Percentiles rank a stretch among this genome's conserved stretches.
These are phyloP conservation scores for Apocheima hispidaria DNA, from an alignment of 2,888 invertebrate species.

Conservation along the genomic window DNA sequence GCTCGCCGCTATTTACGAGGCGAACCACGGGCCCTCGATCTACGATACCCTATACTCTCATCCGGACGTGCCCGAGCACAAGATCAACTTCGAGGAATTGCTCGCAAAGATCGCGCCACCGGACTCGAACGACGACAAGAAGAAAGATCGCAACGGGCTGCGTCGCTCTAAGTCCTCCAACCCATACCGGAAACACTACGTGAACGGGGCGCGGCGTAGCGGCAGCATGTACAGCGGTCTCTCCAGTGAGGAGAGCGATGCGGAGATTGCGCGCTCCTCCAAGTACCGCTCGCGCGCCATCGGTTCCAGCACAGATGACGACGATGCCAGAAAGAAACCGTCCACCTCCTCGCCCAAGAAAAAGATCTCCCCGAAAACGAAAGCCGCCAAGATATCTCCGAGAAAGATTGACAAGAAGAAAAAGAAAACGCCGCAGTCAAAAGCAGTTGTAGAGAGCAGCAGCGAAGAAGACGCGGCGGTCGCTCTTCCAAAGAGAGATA, in stretches of 20 bases:
- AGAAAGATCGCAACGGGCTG: constrained; percentile 89
- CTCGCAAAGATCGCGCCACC: constrained; percentile 90
- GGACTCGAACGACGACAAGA: constrained; percentile 87
- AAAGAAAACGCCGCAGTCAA: constrained; percentile 79
- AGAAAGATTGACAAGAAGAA: constrained; percentile 79
- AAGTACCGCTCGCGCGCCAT: constrained; percentile 72
- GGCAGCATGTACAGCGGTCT: constrained; percentile 88
- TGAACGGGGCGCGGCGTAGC: constrained; percentile 90
- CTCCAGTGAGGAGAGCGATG: constrained; percentile 81
- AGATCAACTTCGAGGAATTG: constrained; percentile 88
- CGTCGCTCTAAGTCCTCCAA: constrained; percentile 85
- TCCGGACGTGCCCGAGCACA: constrained; percentile 88
- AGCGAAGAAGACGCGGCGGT: constrained; percentile 87
- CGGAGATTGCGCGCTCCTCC: constrained; percentile 67
- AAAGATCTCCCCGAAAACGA: constrained; percentile 77
- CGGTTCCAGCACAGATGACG: constrained; percentile 87
- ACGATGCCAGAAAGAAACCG: constrained; percentile 65
- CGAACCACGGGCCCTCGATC: constrained; percentile 96
- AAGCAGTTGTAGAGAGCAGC: constrained; percentile 85
- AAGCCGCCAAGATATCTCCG: constrained; percentile 70
- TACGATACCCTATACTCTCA: constrained; percentile 95
- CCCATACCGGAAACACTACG: constrained; percentile 91
- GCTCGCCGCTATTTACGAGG: constrained; percentile 91
- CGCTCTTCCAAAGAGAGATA: constrained; percentile 68
- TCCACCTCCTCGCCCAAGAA: constrained; percentile 76